Conservation (phyloP, 2,113 vertebrate genomes). For the Rhodinocichla rosea region DNA sequence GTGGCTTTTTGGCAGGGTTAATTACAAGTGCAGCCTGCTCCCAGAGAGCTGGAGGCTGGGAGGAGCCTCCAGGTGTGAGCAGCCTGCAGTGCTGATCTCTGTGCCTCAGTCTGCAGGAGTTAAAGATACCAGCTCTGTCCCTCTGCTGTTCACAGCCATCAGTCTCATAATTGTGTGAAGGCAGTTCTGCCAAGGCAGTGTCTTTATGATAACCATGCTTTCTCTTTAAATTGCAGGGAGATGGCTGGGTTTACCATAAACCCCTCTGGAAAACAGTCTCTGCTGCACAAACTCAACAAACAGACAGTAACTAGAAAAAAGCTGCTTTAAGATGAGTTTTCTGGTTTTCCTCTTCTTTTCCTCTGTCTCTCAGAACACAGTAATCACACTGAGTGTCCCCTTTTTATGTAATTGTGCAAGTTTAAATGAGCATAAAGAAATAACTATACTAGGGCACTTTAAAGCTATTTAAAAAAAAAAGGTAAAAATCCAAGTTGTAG, state of each 20-base stretch:
- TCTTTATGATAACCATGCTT: neutral
- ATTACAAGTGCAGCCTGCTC: neutral
- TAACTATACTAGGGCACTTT: slow-evolving; percentile 65
- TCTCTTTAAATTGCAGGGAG: slow-evolving; percentile 81
- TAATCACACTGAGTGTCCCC: slow-evolving; percentile 63
- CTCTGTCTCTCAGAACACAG: slow-evolving; percentile 54
- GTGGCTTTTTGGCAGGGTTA: neutral
- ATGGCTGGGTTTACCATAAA: slow-evolving; percentile 92
- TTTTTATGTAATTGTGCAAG: slow-evolving; percentile 67
- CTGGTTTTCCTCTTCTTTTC: slow-evolving; percentile 42
- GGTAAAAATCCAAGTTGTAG: slow-evolving; percentile 31
- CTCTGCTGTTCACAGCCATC: neutral
- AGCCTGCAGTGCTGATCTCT: neutral
- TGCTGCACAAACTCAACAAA: slow-evolving; percentile 65
- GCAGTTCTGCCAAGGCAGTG: neutral
- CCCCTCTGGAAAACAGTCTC: slow-evolving; percentile 88
- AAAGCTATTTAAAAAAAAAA: slow-evolving; percentile 33
- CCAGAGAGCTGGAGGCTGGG: rapidly evolving
- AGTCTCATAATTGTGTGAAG: neutral
- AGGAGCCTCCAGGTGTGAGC: neutral
- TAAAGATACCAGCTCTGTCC: neutral
- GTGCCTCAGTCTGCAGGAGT: neutral
- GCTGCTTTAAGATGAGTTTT: slow-evolving; percentile 52
- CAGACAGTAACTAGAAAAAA: slow-evolving; percentile 47
- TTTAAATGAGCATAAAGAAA: slow-evolving; percentile 58